These are phyloP conservation scores for Pelosia muscerda DNA, from an alignment of 2,888 invertebrate species.

Conservation along the genomic window DNA sequence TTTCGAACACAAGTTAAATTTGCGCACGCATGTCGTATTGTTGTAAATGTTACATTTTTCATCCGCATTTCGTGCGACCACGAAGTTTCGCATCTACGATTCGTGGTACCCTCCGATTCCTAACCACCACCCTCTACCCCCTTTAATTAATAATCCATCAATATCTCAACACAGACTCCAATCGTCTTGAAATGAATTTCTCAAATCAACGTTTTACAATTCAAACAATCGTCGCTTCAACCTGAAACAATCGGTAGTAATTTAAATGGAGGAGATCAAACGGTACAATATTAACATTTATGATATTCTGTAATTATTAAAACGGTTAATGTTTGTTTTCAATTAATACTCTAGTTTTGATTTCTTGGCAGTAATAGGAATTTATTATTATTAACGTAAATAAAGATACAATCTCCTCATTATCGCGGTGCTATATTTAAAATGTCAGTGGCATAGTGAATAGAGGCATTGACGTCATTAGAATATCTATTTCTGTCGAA, in stretches of 20 bases:
- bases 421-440: no score
- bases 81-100: not conserved
- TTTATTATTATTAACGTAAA: not conserved
- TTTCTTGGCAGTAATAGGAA: not conserved
- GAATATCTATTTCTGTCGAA: no score
- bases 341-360: slow-evolving; percentile 36
- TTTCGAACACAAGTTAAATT: no score
- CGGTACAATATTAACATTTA: slow-evolving; percentile 43
- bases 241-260: slow-evolving; percentile 42
- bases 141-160: slow-evolving; percentile 36
- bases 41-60: no score
- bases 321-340: slow-evolving; percentile 39
- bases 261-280: slow-evolving; percentile 31
- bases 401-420: no score
- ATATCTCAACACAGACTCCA: slow-evolving; percentile 25
- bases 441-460: no score
- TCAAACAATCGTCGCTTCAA: slow-evolving; percentile 25
- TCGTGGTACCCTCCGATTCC: not conserved
- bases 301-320: slow-evolving; percentile 36
- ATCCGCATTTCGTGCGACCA: not conserved
- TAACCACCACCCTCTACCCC: slow-evolving; percentile 10
- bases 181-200: slow-evolving; percentile 37
- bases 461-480: no score
- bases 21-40: no score
- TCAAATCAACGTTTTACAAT: slow-evolving; percentile 21